These are phyloP conservation scores for Euzophera pinguis DNA, from an alignment of 2,888 invertebrate genomes.

Conservation along the genomic window DNA sequence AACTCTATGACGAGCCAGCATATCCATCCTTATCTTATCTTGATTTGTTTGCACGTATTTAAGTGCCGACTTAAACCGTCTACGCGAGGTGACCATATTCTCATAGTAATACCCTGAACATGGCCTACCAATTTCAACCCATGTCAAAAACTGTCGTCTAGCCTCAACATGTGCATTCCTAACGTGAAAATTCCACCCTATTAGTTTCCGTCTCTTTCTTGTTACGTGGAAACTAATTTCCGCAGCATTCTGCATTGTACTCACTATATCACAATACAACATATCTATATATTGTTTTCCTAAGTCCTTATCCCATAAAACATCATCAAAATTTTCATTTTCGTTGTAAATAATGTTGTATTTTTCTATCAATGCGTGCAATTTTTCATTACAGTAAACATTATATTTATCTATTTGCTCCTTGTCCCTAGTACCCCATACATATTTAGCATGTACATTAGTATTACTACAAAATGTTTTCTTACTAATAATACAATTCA, in stretches of 20 bases:
- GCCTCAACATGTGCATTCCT: not conserved
- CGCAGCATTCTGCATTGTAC: not conserved
- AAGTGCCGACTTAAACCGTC: not conserved
- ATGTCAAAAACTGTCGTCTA: not conserved
- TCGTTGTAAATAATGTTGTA: not conserved
- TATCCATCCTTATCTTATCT: not conserved
- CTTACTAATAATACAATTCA: not conserved
- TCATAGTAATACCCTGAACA: conserved; percentile 1
- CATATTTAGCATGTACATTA: not conserved
- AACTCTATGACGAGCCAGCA: not conserved
- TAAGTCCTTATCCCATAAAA: no score
- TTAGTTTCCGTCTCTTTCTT: not conserved
- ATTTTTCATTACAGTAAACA: not conserved
- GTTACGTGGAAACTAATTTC: not conserved
- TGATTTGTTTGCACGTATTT: not conserved
- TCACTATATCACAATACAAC: not conserved
- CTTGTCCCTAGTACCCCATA: not conserved
- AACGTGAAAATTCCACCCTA: conserved; percentile 1
- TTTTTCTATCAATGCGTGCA: not conserved
- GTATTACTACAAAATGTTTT: not conserved
- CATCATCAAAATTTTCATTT: not conserved
- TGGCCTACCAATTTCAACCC: not conserved
- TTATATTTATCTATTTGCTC: not conserved
- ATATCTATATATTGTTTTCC: not conserved
- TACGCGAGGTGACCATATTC: not conserved